Base-by-base conservation (phyloP, 2,113 vertebrate species). In the Hypomesus transpacificus region DNA sequence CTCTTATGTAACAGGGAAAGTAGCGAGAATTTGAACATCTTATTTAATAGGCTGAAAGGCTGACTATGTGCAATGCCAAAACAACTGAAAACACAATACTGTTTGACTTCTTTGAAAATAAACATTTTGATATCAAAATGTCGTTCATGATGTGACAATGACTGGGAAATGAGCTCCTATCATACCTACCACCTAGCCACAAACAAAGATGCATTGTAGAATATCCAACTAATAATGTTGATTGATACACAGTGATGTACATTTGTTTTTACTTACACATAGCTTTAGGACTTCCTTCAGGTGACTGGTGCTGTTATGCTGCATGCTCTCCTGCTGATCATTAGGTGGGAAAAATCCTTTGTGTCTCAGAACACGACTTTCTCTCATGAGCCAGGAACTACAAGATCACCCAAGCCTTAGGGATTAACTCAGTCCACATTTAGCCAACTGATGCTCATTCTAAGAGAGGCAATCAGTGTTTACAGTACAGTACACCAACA, bases 391-490 rank as follows among this genome's bases (percentile, higher is more conserved):
- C 51, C 62, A 68, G 62, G 61, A 61, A 78, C 28, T 74, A 62
- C 69, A 61, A 75, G 84, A 78, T 79, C 0, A 70, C 50, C 4
- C 18, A 39, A 52, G 75, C 74, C 81, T 87, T 85, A 83, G 80
- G 88, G 89, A 91, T 92, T 91, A 92, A 78, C 85, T 56, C 51
- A 28, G 67, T 83, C 77, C 31, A 71, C 84, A 89, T 91, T 87
- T 89, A 92, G 89, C 87, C 22, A 52, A 64, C 76, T 31, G 72
- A 69, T 73, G 64, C 78, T 84, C 87, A 88, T 87, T 86, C 81
- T 83, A 73, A 80, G 80, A 59, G 62, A 39, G 39, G 52, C 52
- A 70, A 7, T 65, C 72, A 70, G 63, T 66, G 56, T 66, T 72
- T 76, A 78, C 65, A 22, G 53, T 2, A 22, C 26, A 26, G 21